These are phyloP conservation scores for Venusia cambrica DNA, from an alignment of 2,888 invertebrate species.

Conservation along the genomic window DNA sequence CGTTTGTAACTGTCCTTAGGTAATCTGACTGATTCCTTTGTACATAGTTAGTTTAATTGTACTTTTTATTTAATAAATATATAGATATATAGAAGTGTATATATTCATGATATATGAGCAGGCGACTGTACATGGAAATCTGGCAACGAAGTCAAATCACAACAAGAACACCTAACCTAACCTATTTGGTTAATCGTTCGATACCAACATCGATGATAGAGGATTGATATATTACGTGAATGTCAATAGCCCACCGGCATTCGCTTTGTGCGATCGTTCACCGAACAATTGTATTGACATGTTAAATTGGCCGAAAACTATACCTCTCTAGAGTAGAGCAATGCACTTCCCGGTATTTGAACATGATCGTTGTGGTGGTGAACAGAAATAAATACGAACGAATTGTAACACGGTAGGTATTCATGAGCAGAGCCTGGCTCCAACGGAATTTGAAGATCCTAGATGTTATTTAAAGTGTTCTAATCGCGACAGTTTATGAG, in stretches of 20 bases:
- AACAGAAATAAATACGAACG: conserved; percentile 8
- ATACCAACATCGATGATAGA: conserved; percentile 29
- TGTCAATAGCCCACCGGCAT: conserved; percentile 31
- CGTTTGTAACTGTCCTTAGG: no score
- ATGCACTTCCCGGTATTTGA: conserved; percentile 20
- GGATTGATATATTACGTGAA: conserved; percentile 31
- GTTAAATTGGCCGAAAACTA: conserved; percentile 35
- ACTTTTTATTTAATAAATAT: no score
- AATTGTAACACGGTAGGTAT: conserved; percentile 7
- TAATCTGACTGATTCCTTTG: no score
- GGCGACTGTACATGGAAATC: conserved; percentile 1
- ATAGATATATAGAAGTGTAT: no score
- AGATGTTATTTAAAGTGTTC: no score
- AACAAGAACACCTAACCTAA: conserved; percentile 23
- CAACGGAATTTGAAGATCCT: neutral
- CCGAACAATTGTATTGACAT: conserved; percentile 30
- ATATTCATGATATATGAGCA: no score
- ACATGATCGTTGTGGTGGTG: no score
- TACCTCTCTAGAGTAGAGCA: conserved; percentile 20
- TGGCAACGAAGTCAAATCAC: conserved; percentile 1
- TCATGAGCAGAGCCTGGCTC: conserved; percentile 1
- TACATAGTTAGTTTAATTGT: no score
- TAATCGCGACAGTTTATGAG: no score
- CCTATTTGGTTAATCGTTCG: conserved; percentile 27
- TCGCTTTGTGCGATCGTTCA: conserved; percentile 29